Evolutionary conservation across 1,140 invertebrate species (phyloP), one percentile per base, ranked within the genome.

Genomic region (Drosophila watanabei): DNA sequence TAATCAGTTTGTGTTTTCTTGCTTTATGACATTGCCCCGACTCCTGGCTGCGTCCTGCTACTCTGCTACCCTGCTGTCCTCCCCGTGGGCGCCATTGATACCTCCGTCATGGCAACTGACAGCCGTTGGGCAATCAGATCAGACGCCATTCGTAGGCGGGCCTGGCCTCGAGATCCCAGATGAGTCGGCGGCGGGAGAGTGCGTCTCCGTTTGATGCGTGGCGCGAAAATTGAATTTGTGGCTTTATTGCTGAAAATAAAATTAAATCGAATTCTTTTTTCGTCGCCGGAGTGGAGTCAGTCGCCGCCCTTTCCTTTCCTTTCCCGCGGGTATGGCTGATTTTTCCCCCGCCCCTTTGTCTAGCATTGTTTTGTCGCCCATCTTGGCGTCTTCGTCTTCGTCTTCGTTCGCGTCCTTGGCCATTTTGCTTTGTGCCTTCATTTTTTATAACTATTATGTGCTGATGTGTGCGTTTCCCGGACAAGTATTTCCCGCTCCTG

Each of bases 211-310:
- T 85, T 68, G 76, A 46, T 69, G 70, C 79, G 76, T 82, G 80
- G 82, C 75, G 79, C 73, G 84, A 85, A 92, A 92, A 92, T 92
- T 92, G 89, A 92, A 92, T 92, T 82, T 92, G 84, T 80, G 89
- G 90, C 81, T 89, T 92, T 91, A 92, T 92, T 92, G 89, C 89
- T 89, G 73, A 80, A 89, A 92, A 92, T 92, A 92, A 92, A 92
- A 92, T 92, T 92, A 92, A 92, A 90, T 90, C 86, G 86, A 83
- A 80, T 90, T 90, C 84, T 86, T 75, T 58, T 60, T 62, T 51
- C 51, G 78, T 73, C 30, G 28, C 20, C 39, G 32, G 43, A 30
- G 43, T 37, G 58, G 52, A 35, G 62, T 28, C 18, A 24, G 24
- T 24, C 24, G 24, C 24, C 24, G 24, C 24, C 24, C 3, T 24